Base-by-base conservation (phyloP, 2,113 vertebrate genomes). In the Haemorhous mexicanus region DNA sequence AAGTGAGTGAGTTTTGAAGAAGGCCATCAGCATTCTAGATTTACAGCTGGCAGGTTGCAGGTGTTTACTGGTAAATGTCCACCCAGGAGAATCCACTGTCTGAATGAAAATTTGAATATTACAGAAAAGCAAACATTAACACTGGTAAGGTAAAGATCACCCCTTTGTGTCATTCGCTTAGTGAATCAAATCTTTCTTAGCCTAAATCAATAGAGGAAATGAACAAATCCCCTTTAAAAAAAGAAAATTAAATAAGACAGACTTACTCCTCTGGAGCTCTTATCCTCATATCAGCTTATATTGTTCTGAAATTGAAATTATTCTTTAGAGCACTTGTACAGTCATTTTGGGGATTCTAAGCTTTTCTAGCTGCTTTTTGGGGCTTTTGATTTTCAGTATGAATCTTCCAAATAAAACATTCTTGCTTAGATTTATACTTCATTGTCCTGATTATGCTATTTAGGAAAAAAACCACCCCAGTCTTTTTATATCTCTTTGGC, bases 21-120 rank as follows among this genome's bases (percentile, higher is more conserved):
- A 86, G 62, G 27, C 64, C 76, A 44, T 93, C 81, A 91, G 74
- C 10, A 5, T 85, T 84, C 74, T 78, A 44, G 49, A 79, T 96
- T 96, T 95, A 95, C n/a, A 96, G 64, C 82, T 85, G 87, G 84
- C 67, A 82, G 17, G 19, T 92, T 44, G 32, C 89, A 95, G 94
- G 84, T 97, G 79, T 95, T 97, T 87, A 44, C 39, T 10, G 5
- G 55, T 89, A 76, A 94, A 84, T 50, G 30, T 84, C 96, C 91
- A 67, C 69, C 50, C n/a, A 79, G 66, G 35, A 96, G 93, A 95
- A 94, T 62, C 76, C 43, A 16, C 67, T 94, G 86, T 64, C 61
- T 97, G 90, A 84, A 74, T 74, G 75, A 64, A 91, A 93, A 84
- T 30, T 49, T 10, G 13, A 56, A 28, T 61, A 50, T 70, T 64